Conservation (phyloP, 1,140 invertebrate genomes). For the Drosophila oshimai region DNA sequence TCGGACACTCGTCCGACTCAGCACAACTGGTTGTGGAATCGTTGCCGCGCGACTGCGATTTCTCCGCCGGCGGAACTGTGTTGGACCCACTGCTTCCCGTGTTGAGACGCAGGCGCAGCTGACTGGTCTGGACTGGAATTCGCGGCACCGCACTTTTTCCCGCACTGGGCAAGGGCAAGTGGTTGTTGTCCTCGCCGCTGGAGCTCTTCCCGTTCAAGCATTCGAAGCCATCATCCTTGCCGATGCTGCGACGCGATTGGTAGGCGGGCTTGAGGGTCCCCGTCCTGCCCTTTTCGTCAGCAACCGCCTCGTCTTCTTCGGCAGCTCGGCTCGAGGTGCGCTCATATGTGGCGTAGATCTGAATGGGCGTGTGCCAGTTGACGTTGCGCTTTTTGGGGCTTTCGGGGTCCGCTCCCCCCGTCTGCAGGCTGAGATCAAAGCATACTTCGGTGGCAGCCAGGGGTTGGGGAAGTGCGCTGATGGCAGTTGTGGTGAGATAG, state of each 20-base stretch:
- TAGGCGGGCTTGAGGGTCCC: conserved; percentile 1
- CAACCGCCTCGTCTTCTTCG: not conserved
- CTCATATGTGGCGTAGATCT: conserved; percentile 63
- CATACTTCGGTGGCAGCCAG: conserved; percentile 12
- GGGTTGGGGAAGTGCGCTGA: conserved; percentile 14
- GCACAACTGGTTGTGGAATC: too few species aligned
- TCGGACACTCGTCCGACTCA: too few species aligned
- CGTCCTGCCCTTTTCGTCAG: not conserved
- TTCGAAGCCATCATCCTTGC: too few species aligned
- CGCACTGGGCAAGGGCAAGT: conserved; percentile 50
- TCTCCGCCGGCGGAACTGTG: too few species aligned
- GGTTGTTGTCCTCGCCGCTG: conserved; percentile 85
- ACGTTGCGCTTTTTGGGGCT: conserved; percentile 78
- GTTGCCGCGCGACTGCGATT: too few species aligned
- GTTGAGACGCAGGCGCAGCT: too few species aligned
- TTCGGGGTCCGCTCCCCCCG: conserved; percentile 15
- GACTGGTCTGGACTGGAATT: too few species aligned
- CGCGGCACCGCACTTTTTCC: not conserved
- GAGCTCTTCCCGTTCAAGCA: too few species aligned
- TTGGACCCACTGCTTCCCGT: too few species aligned
- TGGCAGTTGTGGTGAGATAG: conserved; percentile 49
- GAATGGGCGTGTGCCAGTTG: conserved; percentile 76
- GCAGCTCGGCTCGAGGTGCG: conserved; percentile 40
- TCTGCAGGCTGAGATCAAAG: conserved; percentile 43
- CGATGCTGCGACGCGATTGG: too few species aligned